phyloP scores from a whole-genome alignment of 2,888 invertebrate genomes.

The Nebria salina region DNA sequence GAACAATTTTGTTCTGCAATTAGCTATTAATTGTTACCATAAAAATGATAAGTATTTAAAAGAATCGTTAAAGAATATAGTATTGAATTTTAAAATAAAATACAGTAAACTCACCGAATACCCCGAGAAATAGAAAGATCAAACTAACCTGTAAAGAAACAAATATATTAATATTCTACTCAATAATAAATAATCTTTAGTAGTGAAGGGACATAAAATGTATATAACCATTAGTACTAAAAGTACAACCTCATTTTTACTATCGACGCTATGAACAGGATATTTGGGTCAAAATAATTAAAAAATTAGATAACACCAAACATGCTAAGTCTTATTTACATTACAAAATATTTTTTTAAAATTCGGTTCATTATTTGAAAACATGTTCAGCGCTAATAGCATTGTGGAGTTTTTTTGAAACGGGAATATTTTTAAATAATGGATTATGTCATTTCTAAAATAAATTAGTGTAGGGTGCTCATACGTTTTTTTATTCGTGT shows the following conservation, averaged over 20 bases:
- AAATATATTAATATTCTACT: constrained; percentile 13
- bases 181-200: background rate
- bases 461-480: background rate
- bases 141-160: constrained; percentile 39
- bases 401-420: too few relatives aligned
- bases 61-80: too few relatives aligned
- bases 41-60: too few relatives aligned
- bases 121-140: background rate
- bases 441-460: too few relatives aligned
- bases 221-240: background rate
- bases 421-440: too few relatives aligned
- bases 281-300: constrained; percentile 19
- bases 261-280: constrained; percentile 1
- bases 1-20: background rate
- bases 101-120: constrained; percentile 15
- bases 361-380: background rate
- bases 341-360: background rate
- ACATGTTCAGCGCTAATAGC: too few relatives aligned
- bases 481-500: background rate
- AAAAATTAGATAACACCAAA: constrained; percentile 1
- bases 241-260: constrained; percentile 15
- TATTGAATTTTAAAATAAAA: too few relatives aligned
- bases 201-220: background rate
- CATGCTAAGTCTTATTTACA: background rate
- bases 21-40: background rate